Conservation (phyloP, 2,888 invertebrate species). For the Agrotis exclamationis region DNA sequence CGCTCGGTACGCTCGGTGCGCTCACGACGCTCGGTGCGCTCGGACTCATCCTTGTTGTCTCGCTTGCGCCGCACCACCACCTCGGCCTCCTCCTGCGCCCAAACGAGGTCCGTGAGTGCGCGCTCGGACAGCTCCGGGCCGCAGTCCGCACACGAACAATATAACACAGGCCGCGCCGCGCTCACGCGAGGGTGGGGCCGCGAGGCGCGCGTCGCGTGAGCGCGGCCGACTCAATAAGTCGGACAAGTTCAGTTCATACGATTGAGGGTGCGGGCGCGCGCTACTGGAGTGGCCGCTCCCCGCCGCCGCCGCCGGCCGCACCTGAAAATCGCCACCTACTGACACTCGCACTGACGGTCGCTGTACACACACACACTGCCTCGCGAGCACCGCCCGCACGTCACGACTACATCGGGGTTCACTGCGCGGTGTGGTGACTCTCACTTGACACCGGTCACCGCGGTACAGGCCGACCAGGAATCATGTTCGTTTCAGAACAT, state of each 20-base stretch:
- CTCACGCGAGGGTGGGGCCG: slow-evolving; percentile 14
- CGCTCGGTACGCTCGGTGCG: slow-evolving; percentile 43
- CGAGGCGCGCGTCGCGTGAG: slow-evolving; percentile 22
- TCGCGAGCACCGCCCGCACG: slow-evolving; percentile 24
- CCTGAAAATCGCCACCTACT: slow-evolving; percentile 72
- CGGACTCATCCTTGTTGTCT: slow-evolving; percentile 75
- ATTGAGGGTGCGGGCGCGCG: slow-evolving; percentile 58
- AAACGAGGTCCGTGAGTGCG: slow-evolving; percentile 63
- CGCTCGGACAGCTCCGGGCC: slow-evolving; percentile 30
- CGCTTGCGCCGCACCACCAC: slow-evolving; percentile 90
- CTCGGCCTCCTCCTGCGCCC: slow-evolving; percentile 93
- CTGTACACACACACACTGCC: slow-evolving; percentile 23
- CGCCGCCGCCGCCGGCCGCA: slow-evolving; percentile 63
- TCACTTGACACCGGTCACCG: too few species aligned
- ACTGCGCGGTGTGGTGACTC: slow-evolving; percentile 30
- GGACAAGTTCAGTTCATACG: slow-evolving; percentile 67
- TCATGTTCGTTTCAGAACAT: neutral
- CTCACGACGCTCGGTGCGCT: slow-evolving; percentile 61
- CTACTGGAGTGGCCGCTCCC: slow-evolving; percentile 55
- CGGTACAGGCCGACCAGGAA: too few species aligned
- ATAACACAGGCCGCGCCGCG: slow-evolving; percentile 46
- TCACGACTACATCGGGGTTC: neutral
- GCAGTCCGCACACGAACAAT: slow-evolving; percentile 54
- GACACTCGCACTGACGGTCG: slow-evolving; percentile 58
- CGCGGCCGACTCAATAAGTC: slow-evolving; percentile 45